A percentile compares a stretch with the other conserved stretches of the same genome.
phyloP scores from a whole-genome alignment of 2,113 vertebrate genomes.

The Callaeas wilsoni region DNA sequence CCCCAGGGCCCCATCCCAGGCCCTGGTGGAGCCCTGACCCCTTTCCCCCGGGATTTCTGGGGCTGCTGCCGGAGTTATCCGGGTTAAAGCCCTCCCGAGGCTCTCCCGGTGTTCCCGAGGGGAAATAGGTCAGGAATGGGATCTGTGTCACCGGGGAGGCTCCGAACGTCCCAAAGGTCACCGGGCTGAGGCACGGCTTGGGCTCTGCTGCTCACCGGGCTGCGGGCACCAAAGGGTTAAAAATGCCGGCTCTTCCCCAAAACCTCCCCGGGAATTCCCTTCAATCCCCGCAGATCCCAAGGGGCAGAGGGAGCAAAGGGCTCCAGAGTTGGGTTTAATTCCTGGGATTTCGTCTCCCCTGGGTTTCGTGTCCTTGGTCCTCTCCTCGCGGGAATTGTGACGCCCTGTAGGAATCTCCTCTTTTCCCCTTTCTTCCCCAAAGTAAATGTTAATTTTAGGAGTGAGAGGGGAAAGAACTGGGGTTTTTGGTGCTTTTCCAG shows the following conservation, averaged over 20 bases:
- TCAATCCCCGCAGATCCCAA: no score
- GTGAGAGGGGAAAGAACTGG: not conserved
- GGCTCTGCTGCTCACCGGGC: no score
- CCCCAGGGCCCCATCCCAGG: not conserved
- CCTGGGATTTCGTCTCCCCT: not conserved
- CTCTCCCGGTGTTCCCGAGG: not conserved
- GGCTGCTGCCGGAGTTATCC: not conserved
- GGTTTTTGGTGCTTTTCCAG: not conserved
- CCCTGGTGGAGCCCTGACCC: not conserved
- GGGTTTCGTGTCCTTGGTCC: no score
- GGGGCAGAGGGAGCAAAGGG: no score
- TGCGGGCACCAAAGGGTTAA: not conserved
- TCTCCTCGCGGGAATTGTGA: not conserved
- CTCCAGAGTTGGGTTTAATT: accelerated
- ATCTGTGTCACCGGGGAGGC: not conserved
- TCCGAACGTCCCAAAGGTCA: not conserved
- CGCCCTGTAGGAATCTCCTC: not conserved
- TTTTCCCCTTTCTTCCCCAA: not conserved
- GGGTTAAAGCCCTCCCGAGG: not conserved
- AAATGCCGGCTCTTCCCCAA: not conserved
- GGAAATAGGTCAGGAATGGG: not conserved
- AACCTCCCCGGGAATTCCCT: not conserved
- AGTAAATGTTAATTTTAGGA: not conserved
- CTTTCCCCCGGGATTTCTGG: not conserved
- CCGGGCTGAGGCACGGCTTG: no score